Conservation (phyloP, 2,888 invertebrate species). For the Nycteola revayana region DNA sequence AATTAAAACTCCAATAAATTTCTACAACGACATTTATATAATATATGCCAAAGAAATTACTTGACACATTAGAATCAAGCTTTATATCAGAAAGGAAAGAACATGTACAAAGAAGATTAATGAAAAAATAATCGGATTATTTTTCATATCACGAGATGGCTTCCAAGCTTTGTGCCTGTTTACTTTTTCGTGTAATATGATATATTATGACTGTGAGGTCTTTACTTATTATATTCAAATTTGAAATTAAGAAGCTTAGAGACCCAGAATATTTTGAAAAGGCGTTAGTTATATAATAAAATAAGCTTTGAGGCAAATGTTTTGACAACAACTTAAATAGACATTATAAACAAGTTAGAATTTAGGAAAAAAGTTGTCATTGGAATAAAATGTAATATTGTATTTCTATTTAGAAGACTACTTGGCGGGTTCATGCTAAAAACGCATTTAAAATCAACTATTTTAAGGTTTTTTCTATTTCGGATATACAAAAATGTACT, state of each 20-base stretch:
- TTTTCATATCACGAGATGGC: constrained; percentile 18
- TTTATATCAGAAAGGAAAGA: constrained; percentile 9
- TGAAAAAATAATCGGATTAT: constrained; percentile 38
- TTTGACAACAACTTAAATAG: constrained; percentile 10
- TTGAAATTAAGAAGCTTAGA: constrained; percentile 19
- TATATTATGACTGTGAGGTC: constrained; percentile 4
- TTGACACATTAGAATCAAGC: constrained; percentile 7
- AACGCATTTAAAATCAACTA: too few species aligned
- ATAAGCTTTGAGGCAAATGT: too few species aligned
- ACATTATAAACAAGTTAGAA: too few species aligned
- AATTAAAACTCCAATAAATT: constrained; percentile 35
- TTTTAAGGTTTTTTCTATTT: too few species aligned
- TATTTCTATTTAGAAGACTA: too few species aligned
- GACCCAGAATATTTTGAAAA: constrained; percentile 4
- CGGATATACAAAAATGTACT: too few species aligned
- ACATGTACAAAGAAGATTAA: constrained; percentile 16
- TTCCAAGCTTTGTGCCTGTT: constrained; percentile 16
- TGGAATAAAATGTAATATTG: too few species aligned
- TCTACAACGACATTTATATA: constrained; percentile 1
- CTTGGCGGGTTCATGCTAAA: too few species aligned
- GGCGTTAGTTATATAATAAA: background rate
- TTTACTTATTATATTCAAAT: constrained; percentile 26
- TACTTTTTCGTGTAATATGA: constrained; percentile 17
- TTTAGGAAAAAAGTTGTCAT: too few species aligned
- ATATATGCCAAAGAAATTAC: constrained; percentile 8